A percentile compares a stretch with the other conserved stretches of the same genome.
Conservation (phyloP, 2,113 vertebrate genomes). For the Saguinus midas region DNA sequence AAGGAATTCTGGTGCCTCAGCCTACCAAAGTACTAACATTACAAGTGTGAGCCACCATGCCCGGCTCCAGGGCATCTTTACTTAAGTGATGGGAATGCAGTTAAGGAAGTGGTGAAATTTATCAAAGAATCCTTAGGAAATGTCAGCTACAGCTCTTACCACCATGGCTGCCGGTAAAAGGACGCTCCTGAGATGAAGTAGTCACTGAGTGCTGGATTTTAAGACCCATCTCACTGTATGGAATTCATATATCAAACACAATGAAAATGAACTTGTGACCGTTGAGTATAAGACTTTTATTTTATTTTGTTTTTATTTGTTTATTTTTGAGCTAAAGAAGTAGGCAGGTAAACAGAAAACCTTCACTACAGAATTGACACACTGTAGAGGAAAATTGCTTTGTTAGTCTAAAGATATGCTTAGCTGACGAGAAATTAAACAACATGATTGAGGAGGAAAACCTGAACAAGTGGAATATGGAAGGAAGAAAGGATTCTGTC, state of each 20-base stretch:
- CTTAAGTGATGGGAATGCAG: not conserved
- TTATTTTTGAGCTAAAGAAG: not conserved
- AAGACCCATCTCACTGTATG: not conserved
- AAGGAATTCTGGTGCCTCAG: no score
- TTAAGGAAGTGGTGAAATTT: not conserved
- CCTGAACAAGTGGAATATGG: not conserved
- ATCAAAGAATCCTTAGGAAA: not conserved
- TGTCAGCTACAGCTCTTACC: not conserved
- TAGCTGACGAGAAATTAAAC: slow-evolving; percentile 70
- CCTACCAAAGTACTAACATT: no score
- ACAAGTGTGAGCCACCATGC: no score
- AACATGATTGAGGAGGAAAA: slow-evolving; percentile 40
- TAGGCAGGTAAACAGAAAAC: not conserved
- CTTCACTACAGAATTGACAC: not conserved
- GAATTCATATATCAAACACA: not conserved
- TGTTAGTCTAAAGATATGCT: slow-evolving; percentile 26
- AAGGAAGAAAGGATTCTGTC: slow-evolving; percentile 50
- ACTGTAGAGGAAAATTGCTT: slow-evolving; percentile 38
- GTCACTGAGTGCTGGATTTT: not conserved
- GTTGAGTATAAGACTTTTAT: not conserved
- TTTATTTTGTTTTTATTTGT: no score
- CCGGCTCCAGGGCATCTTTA: not conserved
- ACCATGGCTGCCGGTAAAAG: not conserved
- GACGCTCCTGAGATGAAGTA: not conserved
- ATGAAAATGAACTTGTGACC: not conserved